Evolutionary conservation across 2,797 vertebrate species (phyloP).

Genomic region (Lophotriccus pileatus): DNA sequence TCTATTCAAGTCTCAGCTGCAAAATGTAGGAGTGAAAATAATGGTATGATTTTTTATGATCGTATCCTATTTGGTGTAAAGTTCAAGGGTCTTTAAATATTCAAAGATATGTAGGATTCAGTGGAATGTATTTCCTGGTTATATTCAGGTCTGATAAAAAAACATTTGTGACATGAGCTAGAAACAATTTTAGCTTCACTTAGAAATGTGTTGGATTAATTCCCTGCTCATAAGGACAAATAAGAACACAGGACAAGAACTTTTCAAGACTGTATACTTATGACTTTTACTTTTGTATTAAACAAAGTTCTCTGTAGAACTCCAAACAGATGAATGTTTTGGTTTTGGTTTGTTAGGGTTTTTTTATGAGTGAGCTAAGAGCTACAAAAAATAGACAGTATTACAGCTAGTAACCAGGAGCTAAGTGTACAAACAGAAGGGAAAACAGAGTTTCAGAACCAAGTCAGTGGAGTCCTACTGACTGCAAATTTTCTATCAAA

Average conservation of each 20-base stretch:
- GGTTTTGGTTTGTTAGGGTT: too few species aligned
- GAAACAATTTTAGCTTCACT: not conserved
- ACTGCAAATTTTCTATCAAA: not conserved
- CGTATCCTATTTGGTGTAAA: not conserved
- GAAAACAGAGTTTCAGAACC: not conserved
- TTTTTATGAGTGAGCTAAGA: not conserved
- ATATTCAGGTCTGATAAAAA: not conserved
- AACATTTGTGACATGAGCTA: not conserved
- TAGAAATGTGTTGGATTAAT: not conserved
- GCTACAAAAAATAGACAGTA: not conserved
- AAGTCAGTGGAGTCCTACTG: not conserved
- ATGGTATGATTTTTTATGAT: constrained; percentile 5
- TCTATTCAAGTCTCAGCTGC: not conserved
- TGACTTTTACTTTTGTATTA: not conserved
- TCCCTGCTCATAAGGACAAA: not conserved
- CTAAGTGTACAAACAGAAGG: not conserved
- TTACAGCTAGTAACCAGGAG: not conserved
- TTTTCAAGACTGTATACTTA: not conserved
- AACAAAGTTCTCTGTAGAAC: not conserved
- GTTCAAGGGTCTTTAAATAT: not conserved
- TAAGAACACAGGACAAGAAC: not conserved
- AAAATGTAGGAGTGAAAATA: constrained; percentile 4
- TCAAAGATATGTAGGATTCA: not conserved
- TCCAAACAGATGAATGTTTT: not conserved
- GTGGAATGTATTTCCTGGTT: not conserved